Percentiles rank a stretch among this genome's conserved stretches.
Conservation (phyloP, 1,140 invertebrate species). For the Drosophila kikkawai region DNA sequence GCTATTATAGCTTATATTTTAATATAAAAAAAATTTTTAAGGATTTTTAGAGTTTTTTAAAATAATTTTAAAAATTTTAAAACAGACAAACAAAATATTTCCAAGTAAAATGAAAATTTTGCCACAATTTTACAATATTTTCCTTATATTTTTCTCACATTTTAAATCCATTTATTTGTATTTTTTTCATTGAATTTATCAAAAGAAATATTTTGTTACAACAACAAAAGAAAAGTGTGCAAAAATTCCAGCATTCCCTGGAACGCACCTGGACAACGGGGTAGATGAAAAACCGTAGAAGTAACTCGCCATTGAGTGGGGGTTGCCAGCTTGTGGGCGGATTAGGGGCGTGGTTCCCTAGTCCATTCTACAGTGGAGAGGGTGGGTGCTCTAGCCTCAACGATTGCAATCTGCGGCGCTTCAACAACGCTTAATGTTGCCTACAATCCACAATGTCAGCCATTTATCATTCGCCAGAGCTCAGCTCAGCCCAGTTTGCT, state of each 20-base stretch:
- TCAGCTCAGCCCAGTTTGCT: slow-evolving; percentile 34
- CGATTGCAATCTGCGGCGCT: slow-evolving; percentile 78
- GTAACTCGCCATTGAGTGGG: slow-evolving; percentile 14
- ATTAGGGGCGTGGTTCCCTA: slow-evolving; percentile 7
- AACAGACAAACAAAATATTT: background rate
- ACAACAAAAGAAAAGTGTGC: background rate
- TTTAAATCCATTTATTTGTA: background rate
- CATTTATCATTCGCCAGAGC: slow-evolving; percentile 75
- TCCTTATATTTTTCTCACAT: background rate
- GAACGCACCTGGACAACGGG: background rate
- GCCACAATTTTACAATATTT: background rate
- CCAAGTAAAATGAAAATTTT: too few relatives aligned
- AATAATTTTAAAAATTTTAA: too few relatives aligned
- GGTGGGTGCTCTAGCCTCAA: slow-evolving; percentile 21
- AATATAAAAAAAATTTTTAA: too few relatives aligned
- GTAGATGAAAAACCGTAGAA: slow-evolving; percentile 3
- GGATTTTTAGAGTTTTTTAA: too few relatives aligned
- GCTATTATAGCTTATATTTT: too few relatives aligned
- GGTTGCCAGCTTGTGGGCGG: slow-evolving; percentile 1
- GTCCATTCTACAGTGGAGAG: slow-evolving; percentile 7
- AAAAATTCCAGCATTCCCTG: slow-evolving; percentile 6
- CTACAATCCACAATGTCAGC: slow-evolving; percentile 78
- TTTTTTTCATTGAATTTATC: background rate
- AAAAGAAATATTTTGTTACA: slow-evolving; percentile 3
- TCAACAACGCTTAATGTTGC: slow-evolving; percentile 75